phyloP scores from a whole-genome alignment of 2,797 vertebrate genomes.

The Myotis daubentonii region DNA sequence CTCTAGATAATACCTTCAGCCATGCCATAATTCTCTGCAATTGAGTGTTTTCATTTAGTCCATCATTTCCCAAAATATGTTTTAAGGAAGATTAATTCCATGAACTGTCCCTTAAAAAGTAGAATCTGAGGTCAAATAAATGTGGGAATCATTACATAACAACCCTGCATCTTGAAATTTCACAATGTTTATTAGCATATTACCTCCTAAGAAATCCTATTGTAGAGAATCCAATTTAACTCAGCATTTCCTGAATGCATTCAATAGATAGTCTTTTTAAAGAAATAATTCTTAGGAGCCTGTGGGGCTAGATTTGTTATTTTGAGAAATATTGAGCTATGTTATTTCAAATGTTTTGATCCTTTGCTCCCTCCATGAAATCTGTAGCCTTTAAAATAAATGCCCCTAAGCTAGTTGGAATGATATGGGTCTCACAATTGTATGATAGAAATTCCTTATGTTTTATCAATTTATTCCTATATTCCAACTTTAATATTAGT shows the following conservation, averaged over 20 bases:
- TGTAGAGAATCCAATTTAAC: not conserved
- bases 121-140: not conserved
- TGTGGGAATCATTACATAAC: not conserved
- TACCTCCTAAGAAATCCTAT: not conserved
- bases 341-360: not conserved
- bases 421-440: not conserved
- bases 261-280: not conserved
- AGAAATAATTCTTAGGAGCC: not conserved
- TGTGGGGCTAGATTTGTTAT: not conserved
- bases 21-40: not conserved
- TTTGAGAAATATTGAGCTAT: not conserved
- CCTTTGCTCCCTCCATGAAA: not conserved
- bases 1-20: not conserved
- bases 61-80: not conserved
- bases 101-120: not conserved
- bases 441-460: not conserved
- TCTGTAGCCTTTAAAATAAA: not conserved
- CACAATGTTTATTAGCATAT: not conserved
- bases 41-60: not conserved
- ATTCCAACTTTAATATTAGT: not conserved
- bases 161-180: not conserved
- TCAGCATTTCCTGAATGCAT: not conserved
- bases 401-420: not conserved
- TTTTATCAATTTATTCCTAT: not conserved
- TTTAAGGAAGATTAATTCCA: not conserved